phyloP scores from a whole-genome alignment of 1,140 invertebrate genomes.

The Eueides isabella region DNA sequence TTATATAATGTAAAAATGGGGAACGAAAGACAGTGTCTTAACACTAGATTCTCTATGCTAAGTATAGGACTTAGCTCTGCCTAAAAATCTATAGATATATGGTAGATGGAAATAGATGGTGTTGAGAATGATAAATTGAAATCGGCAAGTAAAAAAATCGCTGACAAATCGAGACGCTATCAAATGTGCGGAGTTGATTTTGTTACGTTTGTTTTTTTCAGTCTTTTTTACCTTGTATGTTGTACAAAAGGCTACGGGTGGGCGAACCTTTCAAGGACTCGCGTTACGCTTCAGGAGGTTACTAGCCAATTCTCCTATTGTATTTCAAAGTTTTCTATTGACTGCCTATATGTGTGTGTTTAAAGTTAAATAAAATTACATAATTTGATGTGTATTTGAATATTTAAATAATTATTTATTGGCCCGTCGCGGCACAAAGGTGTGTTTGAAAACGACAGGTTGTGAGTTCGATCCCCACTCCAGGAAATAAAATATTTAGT shows the following conservation, averaged over 20 bases:
- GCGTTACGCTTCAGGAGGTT: constrained; percentile 69
- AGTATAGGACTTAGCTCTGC: no score
- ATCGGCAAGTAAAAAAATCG: constrained; percentile 54
- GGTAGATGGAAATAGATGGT: constrained; percentile 45
- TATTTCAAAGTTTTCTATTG: constrained; percentile 41
- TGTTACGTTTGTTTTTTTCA: constrained; percentile 59
- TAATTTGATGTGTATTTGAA: neutral
- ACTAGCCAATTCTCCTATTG: constrained; percentile 45
- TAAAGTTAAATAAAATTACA: neutral
- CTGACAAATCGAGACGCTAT: constrained; percentile 63
- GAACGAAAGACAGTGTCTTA: no score
- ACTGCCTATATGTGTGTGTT: neutral
- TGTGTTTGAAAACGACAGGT: no score
- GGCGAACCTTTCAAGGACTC: constrained; percentile 73
- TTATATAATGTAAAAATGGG: no score
- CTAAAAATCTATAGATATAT: no score
- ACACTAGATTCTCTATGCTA: no score
- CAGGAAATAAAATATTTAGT: no score
- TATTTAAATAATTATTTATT: neutral
- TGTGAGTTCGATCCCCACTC: no score
- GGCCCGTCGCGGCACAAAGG: no score
- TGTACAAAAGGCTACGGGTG: constrained; percentile 64
- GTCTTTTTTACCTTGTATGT: constrained; percentile 44
- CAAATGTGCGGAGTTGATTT: constrained; percentile 52
- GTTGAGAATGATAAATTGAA: constrained; percentile 43